phyloP scores from a whole-genome alignment of 2,888 invertebrate species.

The Athalia cordata region DNA sequence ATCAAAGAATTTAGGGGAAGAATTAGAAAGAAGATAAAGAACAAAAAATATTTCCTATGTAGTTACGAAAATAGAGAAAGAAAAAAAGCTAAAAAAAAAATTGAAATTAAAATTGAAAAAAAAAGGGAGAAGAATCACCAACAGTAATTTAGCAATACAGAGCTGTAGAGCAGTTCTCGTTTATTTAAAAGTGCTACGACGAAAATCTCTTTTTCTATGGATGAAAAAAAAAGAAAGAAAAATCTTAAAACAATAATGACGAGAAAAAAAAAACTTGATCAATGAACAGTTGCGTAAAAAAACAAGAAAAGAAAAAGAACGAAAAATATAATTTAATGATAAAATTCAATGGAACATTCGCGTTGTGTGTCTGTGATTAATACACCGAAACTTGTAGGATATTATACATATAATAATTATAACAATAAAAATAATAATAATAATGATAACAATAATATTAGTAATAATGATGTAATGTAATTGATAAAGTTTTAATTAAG shows the following conservation, averaged over 20 bases:
- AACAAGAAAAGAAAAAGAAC: neutral
- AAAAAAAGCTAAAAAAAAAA: neutral
- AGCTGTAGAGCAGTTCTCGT: neutral
- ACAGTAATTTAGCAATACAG: neutral
- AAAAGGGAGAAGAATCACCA: neutral
- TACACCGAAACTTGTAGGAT: conserved; percentile 38
- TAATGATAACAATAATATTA: too few species aligned
- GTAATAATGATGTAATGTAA: too few species aligned
- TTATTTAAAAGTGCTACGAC: neutral
- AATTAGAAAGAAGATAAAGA: neutral
- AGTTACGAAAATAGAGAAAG: neutral
- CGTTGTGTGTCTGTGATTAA: conserved; percentile 42
- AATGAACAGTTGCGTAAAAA: too few species aligned
- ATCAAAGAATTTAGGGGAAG: neutral
- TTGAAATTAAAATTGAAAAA: neutral
- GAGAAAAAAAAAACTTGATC: neutral
- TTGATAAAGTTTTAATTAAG: conserved; percentile 14
- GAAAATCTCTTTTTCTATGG: too few species aligned
- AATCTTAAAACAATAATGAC: neutral
- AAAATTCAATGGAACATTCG: neutral
- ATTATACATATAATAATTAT: neutral
- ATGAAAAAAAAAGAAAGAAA: neutral
- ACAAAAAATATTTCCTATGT: neutral
- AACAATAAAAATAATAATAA: too few species aligned
- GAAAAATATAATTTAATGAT: neutral